Evolutionary conservation across 1,140 invertebrate genomes (phyloP), one percentile per base, ranked within the genome.

Genomic region (Eulimnadia texana): DNA sequence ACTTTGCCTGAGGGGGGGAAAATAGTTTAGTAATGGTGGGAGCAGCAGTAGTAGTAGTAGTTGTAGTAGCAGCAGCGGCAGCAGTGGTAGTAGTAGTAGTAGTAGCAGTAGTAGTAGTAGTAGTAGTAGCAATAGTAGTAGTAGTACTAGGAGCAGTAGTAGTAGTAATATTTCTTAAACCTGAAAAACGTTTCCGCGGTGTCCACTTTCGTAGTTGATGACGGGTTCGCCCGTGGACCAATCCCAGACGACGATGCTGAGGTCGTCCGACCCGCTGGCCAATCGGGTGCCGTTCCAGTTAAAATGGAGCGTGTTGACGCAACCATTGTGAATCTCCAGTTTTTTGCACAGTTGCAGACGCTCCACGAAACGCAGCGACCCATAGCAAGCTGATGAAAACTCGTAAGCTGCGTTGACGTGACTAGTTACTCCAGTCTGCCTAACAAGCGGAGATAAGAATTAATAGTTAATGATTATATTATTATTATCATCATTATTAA

Each of bases 231-330:
- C 84, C 3, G 76, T 70, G 13, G 86, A 81, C 92, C 92, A 96
- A 70, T 96, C 85, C 55, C 93, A 97, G 22, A 97, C 73, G 27
- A 88, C 78, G 27, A 94, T 80, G 50, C 81, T 78, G 10, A 85
- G 79, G 76, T 97, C 93, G 78, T 97, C 92, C 0, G 92, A 95
- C 3, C 88, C 90, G 71, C 88, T 92, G 0, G 83, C 88, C 55
- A 95, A 71, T 51, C 85, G 73, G 51, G 82, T 81, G 42, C 88
- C 88, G 76, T 74, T 68, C 55, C 80, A 79, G 75, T 93, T 93
- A 72, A 96, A 97, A 75, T 90, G 85, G 47, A 97, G 78, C 51
- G 87, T 83, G 78, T 96, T 96, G 10, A 96, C 91, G 78, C 93
- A 95, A 50, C 91, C 91, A 68, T 76, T 74, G 75, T 96, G 92